Evolutionary conservation across 2,113 vertebrate species (phyloP), one percentile per base, ranked within the genome.

Genomic region (Hipposideros armiger): DNA sequence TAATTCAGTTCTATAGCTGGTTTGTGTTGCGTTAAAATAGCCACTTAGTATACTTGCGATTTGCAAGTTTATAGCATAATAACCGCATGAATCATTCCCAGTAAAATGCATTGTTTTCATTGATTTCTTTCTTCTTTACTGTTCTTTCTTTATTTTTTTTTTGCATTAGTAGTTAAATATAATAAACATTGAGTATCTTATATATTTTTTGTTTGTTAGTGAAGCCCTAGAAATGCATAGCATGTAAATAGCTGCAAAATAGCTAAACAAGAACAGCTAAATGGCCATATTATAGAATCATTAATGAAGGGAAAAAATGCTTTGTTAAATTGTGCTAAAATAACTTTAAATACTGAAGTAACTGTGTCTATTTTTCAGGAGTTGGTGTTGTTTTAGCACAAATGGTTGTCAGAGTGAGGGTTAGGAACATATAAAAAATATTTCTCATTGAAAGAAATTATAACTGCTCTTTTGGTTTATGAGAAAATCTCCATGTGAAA

Each of bases 261-360:
- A 83, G 64, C 89, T 78, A 95, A 95, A 95, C 95, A 94, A 89
- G 78, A 87, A 56, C 40, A 80, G 73, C 82, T 96, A 97, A 97
- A 83, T 96, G 89, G 16, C 52, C n/a, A 74, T 87, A 80, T 96
- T 86, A 97, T 50, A 83, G 90, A 96, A 90, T 94, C 94, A 97
- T 95, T 97, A 96, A 95, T 91, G 67, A 94, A 94, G 62, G 54
- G n/a, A n/a, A 54, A 67, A 97, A 97, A 85, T 96, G 82, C 52
- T 85, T 89, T 93, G 28, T 94, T 96, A 94, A 96, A 94, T 24
- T 90, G 58, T 80, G 26, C 67, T 95, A 95, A 91, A 95, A 95
- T 89, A 94, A 87, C 60, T 92, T 93, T 95, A 92, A 93, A 84
- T 87, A 87, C 56, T 92, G 67, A 90, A 95, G 81, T 94, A 86